These are phyloP conservation scores for Notamacropus eugenii DNA, from an alignment of 2,797 vertebrate genomes.

Conservation along the genomic window DNA sequence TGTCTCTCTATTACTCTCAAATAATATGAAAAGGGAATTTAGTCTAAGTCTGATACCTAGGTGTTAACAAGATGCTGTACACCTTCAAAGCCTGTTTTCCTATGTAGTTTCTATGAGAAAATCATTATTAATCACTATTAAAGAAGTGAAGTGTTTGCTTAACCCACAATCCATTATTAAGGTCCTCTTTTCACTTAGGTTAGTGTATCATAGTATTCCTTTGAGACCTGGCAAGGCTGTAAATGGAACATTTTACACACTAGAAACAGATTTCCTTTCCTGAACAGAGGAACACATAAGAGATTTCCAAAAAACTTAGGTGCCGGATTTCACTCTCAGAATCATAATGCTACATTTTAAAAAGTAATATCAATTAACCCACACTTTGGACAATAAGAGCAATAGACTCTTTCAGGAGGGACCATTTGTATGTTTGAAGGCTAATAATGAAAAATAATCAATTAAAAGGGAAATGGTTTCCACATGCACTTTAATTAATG, in stretches of 20 bases:
- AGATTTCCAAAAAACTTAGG: slow-evolving; percentile 23
- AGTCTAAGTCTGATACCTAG: slow-evolving; percentile 25
- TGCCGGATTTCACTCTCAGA: slow-evolving; percentile 20
- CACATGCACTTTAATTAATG: slow-evolving; percentile 67
- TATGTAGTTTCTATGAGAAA: not conserved
- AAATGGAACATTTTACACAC: slow-evolving; percentile 11
- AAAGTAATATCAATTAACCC: slow-evolving; percentile 16
- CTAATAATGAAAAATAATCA: slow-evolving; percentile 62
- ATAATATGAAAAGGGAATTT: not conserved
- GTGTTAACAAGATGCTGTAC: slow-evolving; percentile 39
- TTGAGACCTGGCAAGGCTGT: slow-evolving; percentile 30
- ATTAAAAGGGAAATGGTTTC: slow-evolving; percentile 63
- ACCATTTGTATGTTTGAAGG: slow-evolving; percentile 29
- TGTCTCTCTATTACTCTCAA: not conserved
- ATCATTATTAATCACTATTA: not conserved
- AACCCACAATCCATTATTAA: slow-evolving; percentile 40
- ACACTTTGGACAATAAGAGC: not conserved
- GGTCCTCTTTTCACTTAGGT: slow-evolving; percentile 29
- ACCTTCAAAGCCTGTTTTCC: slow-evolving; percentile 51
- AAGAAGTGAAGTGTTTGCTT: slow-evolving; percentile 33
- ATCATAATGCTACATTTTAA: not conserved
- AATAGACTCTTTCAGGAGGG: slow-evolving; percentile 16
- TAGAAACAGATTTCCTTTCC: slow-evolving; percentile 32
- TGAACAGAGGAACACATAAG: slow-evolving; percentile 39
- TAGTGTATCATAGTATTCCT: slow-evolving; percentile 48